Conservation (phyloP, 2,113 vertebrate genomes). For the Aegotheles bennettii region DNA sequence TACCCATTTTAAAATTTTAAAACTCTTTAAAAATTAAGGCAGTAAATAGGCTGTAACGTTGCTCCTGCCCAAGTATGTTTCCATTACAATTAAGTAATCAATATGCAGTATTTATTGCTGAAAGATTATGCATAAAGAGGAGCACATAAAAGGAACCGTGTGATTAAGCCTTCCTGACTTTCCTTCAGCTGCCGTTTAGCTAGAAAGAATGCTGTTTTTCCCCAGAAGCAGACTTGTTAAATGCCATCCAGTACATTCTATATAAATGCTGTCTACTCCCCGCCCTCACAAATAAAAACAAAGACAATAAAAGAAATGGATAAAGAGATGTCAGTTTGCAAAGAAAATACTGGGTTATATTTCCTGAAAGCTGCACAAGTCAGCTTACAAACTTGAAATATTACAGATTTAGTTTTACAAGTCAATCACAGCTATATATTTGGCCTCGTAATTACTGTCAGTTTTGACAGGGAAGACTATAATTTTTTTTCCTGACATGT, state of each 20-base stretch:
- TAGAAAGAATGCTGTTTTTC: not conserved
- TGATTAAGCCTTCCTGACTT: conserved; percentile 13
- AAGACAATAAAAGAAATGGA: conserved; percentile 26
- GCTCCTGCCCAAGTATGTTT: conserved; percentile 45
- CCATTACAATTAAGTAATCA: conserved; percentile 75
- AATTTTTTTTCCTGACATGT: conserved; percentile 14
- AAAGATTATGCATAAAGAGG: conserved; percentile 22
- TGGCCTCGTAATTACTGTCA: conserved; percentile 50
- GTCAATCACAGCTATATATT: conserved; percentile 54
- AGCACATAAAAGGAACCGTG: not conserved
- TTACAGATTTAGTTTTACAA: conserved; percentile 51
- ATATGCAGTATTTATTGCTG: conserved; percentile 68
- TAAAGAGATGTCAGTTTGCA: conserved; percentile 33
- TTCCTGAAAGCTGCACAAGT: not conserved
- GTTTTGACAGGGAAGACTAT: conserved; percentile 41
- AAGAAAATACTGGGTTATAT: conserved; percentile 1
- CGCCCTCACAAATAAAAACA: conserved; percentile 12
- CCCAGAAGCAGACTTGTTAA: not conserved
- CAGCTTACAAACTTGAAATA: conserved; percentile 46
- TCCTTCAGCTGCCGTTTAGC: not conserved
- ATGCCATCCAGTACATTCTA: not conserved
- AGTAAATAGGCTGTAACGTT: conserved; percentile 53
- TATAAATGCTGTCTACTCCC: not conserved
- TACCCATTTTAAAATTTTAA: conserved; percentile 66
- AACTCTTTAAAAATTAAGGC: conserved; percentile 73